Evolutionary conservation across 92 coral and sea anemone species (phyloP), one percentile per base, ranked within the genome.

Genomic region (Siderastrea radians): DNA sequence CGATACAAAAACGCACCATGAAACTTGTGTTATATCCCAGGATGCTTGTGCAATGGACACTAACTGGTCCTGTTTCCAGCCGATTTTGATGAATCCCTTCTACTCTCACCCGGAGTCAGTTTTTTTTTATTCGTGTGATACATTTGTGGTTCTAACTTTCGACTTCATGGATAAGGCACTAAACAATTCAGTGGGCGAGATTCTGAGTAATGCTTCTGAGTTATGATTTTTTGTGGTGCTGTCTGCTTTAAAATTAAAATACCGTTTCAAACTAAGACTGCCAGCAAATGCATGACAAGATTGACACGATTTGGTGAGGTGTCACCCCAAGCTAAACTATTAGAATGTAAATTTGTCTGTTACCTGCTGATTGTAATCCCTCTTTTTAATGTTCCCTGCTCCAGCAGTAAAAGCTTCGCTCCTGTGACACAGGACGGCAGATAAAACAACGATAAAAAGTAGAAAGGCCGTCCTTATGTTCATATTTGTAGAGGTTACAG

Each of bases 321-420:
- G 14, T 12, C 75, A 12, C 13, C 4, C 26, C 47, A 15, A 49
- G 51, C 15, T 71, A 53, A 2, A 2, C 57, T 53, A 53, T 53
- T 2, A 50, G 5, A 10, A 2, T 68, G 51, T 71, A 47, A 3
- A 71, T 48, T 48, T 48, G 3, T 72, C 46, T 17, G 2, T 62
- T 84, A 84, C 87, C 87, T 68, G 44, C 2, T 74, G 78, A 43
- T 48, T 62, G 63, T n/a, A 62, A 10, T 49, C 87, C 6, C 87
- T 75, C 73, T 73, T 83, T 48, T 57, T 84, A 2, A 84, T 72
- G 80, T 84, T 84, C 44, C 87, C 87, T 62, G 80, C 73, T 2
- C 87, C 87, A 10, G 87, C 87, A 7, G 80, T 74, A 43, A 84
- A 84, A 43, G 81, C 87, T 12, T 74, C 53, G 45, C 72, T 74